Evolutionary conservation across 1,140 invertebrate genomes (phyloP).

Genomic region (Amyelois transitella): DNA sequence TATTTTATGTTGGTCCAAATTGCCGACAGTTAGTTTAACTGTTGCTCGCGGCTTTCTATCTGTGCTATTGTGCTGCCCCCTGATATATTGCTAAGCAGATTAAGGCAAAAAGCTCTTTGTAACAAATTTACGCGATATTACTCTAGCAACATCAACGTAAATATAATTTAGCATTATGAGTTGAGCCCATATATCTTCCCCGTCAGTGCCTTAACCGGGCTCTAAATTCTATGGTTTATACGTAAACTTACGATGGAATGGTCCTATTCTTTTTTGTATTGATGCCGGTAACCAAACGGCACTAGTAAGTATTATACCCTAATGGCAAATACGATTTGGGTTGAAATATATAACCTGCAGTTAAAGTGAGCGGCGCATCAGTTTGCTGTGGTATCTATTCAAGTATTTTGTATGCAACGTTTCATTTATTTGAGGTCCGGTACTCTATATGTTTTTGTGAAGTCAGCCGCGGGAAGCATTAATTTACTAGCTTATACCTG

Average conservation of each 20-base stretch:
- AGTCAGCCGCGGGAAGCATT: background rate
- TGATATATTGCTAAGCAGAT: conserved; percentile 45
- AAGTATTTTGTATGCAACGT: background rate
- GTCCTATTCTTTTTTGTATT: too few relatives aligned
- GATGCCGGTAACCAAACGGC: too few relatives aligned
- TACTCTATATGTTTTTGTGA: background rate
- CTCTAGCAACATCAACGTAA: background rate
- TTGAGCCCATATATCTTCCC: background rate
- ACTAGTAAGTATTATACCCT: too few relatives aligned
- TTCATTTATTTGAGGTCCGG: background rate
- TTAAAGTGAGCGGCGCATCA: background rate
- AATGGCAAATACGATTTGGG: background rate
- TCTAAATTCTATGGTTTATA: too few relatives aligned
- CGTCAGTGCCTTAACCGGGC: too few relatives aligned
- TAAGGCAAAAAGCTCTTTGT: conserved; percentile 32
- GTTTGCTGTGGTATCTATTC: background rate
- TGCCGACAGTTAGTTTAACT: conserved; percentile 60
- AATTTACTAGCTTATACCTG: too few relatives aligned
- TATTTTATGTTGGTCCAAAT: conserved; percentile 52
- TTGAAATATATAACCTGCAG: background rate
- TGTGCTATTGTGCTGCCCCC: conserved; percentile 41
- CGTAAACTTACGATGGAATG: background rate
- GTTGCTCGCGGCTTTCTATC: conserved; percentile 48
- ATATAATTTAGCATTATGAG: background rate
- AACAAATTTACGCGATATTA: conserved; percentile 9